Evolutionary conservation across 1,140 invertebrate genomes (phyloP).

Genomic region (Leptonema lineaticorne): DNA sequence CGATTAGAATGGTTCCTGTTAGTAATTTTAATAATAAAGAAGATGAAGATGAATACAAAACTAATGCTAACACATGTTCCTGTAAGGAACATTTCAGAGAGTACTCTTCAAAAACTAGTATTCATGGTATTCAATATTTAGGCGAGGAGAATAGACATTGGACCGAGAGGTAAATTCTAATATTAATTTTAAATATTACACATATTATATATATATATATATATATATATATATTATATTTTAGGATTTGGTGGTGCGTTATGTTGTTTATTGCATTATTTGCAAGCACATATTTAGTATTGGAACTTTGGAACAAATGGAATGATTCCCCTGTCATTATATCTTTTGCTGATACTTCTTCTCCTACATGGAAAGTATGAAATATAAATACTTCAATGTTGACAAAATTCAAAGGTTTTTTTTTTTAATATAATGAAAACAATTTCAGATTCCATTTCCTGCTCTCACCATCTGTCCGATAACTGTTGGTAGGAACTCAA

Average conservation of each 20-base stretch:
- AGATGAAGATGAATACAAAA: too few relatives aligned
- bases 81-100: conserved; percentile 41
- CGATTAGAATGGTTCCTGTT: too few relatives aligned
- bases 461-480: conserved; percentile 64
- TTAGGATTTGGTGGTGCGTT: conserved; percentile 13
- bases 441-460: conserved; percentile 59
- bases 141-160: conserved; percentile 47
- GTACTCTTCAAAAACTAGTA: conserved; percentile 46
- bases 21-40: too few relatives aligned
- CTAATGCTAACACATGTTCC: too few relatives aligned
- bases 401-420: too few relatives aligned
- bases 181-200: too few relatives aligned
- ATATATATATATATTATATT: too few relatives aligned
- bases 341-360: conserved; percentile 62
- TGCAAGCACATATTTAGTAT: conserved; percentile 53
- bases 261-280: conserved; percentile 46
- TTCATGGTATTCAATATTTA: conserved; percentile 49
- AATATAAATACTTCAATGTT: too few relatives aligned
- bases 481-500: conserved; percentile 58
- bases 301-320: conserved; percentile 63
- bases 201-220: too few relatives aligned
- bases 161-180: too few relatives aligned
- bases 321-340: conserved; percentile 64
- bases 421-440: neutral
- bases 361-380: conserved; percentile 60